These are phyloP conservation scores for Ectobius pallidus DNA, from an alignment of 2,888 invertebrate species.

Conservation along the genomic window DNA sequence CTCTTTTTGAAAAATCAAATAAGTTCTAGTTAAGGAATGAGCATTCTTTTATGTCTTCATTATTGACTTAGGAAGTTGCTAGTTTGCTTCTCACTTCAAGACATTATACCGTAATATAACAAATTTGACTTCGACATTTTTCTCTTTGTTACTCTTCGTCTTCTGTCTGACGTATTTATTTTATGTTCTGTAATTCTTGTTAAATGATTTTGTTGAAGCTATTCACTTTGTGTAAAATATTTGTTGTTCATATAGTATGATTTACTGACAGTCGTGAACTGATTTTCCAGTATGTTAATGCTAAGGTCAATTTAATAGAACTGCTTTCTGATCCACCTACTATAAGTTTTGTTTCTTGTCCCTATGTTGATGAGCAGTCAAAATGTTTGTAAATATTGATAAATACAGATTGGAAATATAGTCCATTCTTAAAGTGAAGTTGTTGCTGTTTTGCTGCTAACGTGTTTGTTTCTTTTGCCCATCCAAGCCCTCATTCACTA, in stretches of 20 bases:
- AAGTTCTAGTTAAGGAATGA: neutral
- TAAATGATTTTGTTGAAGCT: neutral
- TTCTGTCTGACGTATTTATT: conserved; percentile 5
- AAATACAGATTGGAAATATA: conserved; percentile 2
- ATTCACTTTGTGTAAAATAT: neutral
- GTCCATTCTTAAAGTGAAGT: neutral
- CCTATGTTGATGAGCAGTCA: neutral
- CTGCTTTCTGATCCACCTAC: neutral
- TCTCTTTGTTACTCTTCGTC: neutral
- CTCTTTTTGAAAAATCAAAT: neutral
- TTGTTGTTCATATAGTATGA: neutral
- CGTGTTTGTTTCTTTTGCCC: too few species aligned
- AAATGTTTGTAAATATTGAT: neutral
- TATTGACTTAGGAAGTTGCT: neutral
- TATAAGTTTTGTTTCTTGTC: neutral
- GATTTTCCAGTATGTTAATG: neutral
- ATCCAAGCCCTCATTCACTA: too few species aligned
- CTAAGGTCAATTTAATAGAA: neutral
- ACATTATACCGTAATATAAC: neutral
- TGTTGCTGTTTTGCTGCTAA: too few species aligned
- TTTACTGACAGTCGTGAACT: neutral
- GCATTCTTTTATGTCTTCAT: neutral
- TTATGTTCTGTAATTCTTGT: neutral
- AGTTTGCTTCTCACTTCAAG: neutral
- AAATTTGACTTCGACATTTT: neutral